Evolutionary conservation across 2,888 invertebrate genomes (phyloP), one percentile per base, ranked within the genome.

Genomic region (Aporophyla lueneburgensis): DNA sequence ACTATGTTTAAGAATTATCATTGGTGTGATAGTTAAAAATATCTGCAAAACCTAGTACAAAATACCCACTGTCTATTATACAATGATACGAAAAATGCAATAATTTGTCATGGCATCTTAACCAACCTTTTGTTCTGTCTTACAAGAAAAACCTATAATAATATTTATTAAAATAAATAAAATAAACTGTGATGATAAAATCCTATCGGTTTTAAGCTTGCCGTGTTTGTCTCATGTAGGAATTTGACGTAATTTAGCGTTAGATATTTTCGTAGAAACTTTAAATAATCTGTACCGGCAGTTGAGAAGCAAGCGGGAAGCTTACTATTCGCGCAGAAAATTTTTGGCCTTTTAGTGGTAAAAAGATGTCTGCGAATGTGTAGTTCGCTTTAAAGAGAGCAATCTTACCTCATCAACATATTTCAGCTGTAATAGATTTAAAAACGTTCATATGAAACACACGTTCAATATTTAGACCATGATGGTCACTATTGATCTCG

Each of bases 101-200:
- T 56, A 19, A 5, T 14, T 49, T n/a, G 19, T n/a, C 24, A 33
- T 72, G 54, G n/a, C 70, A 19, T 43, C 5, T 5, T n/a, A 51
- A 40, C 1, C 0, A 58, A 40, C 4, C 14, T 27, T 66, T 66
- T 49, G 12, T 10, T 56, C 2, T 33, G 4, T 33, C n/a, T 56
- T 33, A 46, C 43, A 46, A 33, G 3, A 56, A 43, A 33, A 3
- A 33, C 33, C 33, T 33, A 3, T 33, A 33, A 33, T 33, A 33
- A 2, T 33, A 2, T 33, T 33, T 49, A 12, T 43, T 43, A 12
- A 12, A 33, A 43, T 59, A 14, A 19, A 21, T 9, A 1, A n/a
- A 5, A 62, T 27, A 56, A 63, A 24, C 33, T 51, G 12, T 27
- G 16, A 19, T 65, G 43, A n/a, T 27, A n/a, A 75, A 75, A 76